Conservation (phyloP, 2,113 vertebrate species). For the Pipra filicauda region DNA sequence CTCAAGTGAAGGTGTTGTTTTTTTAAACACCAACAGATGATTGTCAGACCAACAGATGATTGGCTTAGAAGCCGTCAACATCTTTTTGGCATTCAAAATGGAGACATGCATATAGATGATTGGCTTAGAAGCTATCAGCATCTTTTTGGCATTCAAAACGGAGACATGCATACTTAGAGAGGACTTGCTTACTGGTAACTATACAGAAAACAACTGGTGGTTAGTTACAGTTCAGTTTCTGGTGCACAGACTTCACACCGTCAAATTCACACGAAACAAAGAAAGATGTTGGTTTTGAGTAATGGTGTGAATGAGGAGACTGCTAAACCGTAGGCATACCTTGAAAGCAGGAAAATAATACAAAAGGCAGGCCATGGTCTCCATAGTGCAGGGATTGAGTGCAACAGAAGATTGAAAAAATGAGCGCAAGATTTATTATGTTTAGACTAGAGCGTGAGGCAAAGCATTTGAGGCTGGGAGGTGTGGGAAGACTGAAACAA, state of each 20-base stretch:
- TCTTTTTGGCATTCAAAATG: slow-evolving; percentile 1
- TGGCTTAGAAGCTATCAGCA: not conserved
- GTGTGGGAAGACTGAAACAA: not conserved
- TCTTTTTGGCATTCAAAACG: not conserved
- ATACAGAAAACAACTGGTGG: not conserved
- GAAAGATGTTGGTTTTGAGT: not conserved
- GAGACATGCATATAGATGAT: not conserved
- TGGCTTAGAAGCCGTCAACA: not conserved
- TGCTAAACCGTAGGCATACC: not conserved
- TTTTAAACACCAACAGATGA: not conserved
- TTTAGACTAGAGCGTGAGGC: not conserved
- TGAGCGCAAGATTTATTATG: not conserved
- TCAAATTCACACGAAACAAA: not conserved
- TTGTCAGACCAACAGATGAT: not conserved
- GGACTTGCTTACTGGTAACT: slow-evolving; percentile 16
- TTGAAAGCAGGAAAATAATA: not conserved
- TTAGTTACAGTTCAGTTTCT: not conserved
- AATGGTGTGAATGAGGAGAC: not conserved
- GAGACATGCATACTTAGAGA: not conserved
- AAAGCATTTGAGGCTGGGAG: not conserved
- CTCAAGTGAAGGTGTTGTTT: not conserved
- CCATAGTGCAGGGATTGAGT: accelerated
- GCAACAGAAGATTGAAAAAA: not conserved
- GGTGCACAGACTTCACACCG: not conserved
- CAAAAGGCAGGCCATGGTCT: not conserved